These are phyloP conservation scores for Pollicipes pollicipes DNA, from an alignment of 1,140 invertebrate species.

Conservation along the genomic window DNA sequence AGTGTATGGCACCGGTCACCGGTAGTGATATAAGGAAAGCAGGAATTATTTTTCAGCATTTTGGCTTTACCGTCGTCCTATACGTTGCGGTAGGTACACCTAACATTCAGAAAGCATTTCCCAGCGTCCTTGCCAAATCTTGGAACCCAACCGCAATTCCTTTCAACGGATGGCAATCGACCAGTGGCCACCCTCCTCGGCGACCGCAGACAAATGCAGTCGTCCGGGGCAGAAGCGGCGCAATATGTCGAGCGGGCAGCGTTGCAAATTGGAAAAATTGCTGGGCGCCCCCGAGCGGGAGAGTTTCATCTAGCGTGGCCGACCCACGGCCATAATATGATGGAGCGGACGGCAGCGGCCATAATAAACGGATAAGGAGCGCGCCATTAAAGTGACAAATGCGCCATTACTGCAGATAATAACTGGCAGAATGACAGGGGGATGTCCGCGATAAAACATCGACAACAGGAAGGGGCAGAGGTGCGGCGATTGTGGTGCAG, in stretches of 20 bases:
- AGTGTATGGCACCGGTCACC: too few species aligned
- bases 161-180: background rate
- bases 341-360: background rate
- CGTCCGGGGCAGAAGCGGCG: background rate
- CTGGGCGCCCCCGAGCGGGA: background rate
- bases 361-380: conserved; percentile 1
- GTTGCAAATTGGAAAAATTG: background rate
- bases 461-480: background rate
- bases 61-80: too few species aligned
- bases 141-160: background rate
- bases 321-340: background rate
- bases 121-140: too few species aligned
- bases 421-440: background rate
- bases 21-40: too few species aligned
- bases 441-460: background rate
- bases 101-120: too few species aligned
- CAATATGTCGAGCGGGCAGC: background rate
- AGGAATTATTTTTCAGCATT: too few species aligned
- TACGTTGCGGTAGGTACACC: too few species aligned
- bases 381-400: background rate
- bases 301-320: background rate
- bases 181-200: too few species aligned
- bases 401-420: background rate
- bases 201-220: background rate
- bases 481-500: too few species aligned